phyloP scores from a whole-genome alignment of 2,888 invertebrate species.

The Arrhopalites spinosus region DNA sequence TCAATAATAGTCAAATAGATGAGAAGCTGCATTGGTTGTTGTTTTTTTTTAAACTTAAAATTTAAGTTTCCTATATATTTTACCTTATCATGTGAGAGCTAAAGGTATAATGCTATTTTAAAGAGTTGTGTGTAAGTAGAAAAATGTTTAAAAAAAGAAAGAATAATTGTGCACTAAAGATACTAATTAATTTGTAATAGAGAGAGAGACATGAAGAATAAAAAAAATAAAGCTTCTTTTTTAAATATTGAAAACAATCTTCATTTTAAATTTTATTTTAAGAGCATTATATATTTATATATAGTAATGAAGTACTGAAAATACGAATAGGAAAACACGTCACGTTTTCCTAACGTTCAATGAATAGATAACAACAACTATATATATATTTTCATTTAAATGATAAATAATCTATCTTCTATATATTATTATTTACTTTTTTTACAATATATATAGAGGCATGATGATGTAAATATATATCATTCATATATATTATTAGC shows the following conservation, averaged over 20 bases:
- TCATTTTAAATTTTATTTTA: slow-evolving; percentile 14
- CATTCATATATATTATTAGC: background rate
- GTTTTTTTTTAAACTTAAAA: no score
- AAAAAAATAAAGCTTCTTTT: background rate
- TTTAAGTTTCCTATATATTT: no score
- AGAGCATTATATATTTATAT: slow-evolving; percentile 17
- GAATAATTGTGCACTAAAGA: background rate
- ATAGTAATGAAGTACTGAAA: slow-evolving; percentile 33
- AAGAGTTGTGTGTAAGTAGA: no score
- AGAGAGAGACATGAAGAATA: background rate
- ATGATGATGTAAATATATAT: background rate
- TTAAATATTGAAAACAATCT: slow-evolving; percentile 17
- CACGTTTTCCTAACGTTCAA: slow-evolving; percentile 27
- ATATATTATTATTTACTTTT: background rate
- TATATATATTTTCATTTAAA: background rate
- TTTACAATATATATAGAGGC: background rate
- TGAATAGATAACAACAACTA: slow-evolving; percentile 7
- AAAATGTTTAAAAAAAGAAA: background rate
- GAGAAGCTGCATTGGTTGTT: no score
- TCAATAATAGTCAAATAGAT: no score
- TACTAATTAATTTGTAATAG: background rate
- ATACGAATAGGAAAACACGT: slow-evolving; percentile 37
- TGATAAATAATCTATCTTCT: background rate
- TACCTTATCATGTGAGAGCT: no score
- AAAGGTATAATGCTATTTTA: no score